phyloP scores from a whole-genome alignment of 1,140 invertebrate genomes.

The Muscidifurax raptorellus region DNA sequence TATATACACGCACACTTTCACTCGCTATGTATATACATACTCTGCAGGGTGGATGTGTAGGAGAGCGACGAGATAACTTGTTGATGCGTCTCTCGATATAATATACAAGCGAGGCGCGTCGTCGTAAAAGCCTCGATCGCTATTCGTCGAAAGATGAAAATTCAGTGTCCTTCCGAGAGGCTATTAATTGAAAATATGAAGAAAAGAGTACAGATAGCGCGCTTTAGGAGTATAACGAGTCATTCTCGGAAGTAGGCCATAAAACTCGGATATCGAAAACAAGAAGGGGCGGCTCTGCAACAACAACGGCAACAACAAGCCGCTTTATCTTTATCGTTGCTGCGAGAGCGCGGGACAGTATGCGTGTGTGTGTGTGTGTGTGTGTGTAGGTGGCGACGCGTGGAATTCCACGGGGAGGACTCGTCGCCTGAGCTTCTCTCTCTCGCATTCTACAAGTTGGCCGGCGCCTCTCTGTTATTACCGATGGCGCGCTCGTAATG shows the following conservation, averaged over 20 bases:
- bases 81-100: not conserved
- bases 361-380: too few relatives aligned
- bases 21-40: too few relatives aligned
- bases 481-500: slow-evolving; percentile 29
- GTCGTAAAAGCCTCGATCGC: not conserved
- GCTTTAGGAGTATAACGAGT: not conserved
- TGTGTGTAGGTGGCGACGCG: not conserved
- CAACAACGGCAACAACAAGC: not conserved
- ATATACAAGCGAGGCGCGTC: not conserved
- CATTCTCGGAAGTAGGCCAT: not conserved
- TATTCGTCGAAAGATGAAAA: not conserved
- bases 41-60: too few relatives aligned
- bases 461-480: slow-evolving; percentile 26
- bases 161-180: not conserved
- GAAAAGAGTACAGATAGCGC: not conserved
- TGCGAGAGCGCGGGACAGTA: not conserved
- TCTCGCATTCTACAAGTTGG: slow-evolving; percentile 32
- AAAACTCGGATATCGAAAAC: not conserved
- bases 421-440: not conserved
- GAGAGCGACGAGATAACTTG: not conserved
- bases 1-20: not conserved
- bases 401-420: slow-evolving; percentile 25
- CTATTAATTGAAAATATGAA: not conserved
- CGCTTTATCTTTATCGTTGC: slow-evolving; percentile 9
- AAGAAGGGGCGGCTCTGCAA: not conserved